phyloP scores from a whole-genome alignment of 2,113 vertebrate species.

The Grus americana region DNA sequence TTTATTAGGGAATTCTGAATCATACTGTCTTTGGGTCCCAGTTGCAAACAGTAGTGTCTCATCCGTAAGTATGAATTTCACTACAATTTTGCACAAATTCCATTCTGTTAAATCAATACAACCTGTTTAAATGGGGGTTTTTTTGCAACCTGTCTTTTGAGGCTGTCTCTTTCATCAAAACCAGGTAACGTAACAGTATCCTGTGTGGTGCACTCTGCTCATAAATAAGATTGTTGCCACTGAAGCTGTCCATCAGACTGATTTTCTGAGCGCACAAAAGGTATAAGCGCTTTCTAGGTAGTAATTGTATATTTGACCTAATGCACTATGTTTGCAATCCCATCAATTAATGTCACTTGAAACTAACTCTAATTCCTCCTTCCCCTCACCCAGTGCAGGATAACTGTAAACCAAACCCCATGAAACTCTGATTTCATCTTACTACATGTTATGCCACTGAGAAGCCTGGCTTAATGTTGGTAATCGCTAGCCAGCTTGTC shows the following conservation, averaged over 20 bases:
- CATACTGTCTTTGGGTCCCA: not conserved
- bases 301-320: not conserved
- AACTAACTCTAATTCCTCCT: not conserved
- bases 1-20: not conserved
- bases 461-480: not conserved
- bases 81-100: not conserved
- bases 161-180: no score
- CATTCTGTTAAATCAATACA: not conserved
- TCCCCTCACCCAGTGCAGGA: not conserved
- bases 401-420: slow-evolving; percentile 1
- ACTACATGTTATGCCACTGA: not conserved
- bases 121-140: not conserved
- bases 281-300: not conserved
- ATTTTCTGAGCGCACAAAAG: not conserved
- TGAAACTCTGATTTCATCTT: not conserved
- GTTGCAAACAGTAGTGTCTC: not conserved
- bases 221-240: not conserved
- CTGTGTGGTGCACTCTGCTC: not conserved
- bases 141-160: no score
- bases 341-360: not conserved
- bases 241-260: not conserved
- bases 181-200: not conserved
- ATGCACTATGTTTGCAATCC: not conserved
- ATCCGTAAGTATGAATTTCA: not conserved
- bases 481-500: not conserved